Percentiles rank a stretch among this genome's conserved stretches.
Evolutionary conservation across 2,888 invertebrate genomes (phyloP).

Genomic region (Limnephilus auricula): DNA sequence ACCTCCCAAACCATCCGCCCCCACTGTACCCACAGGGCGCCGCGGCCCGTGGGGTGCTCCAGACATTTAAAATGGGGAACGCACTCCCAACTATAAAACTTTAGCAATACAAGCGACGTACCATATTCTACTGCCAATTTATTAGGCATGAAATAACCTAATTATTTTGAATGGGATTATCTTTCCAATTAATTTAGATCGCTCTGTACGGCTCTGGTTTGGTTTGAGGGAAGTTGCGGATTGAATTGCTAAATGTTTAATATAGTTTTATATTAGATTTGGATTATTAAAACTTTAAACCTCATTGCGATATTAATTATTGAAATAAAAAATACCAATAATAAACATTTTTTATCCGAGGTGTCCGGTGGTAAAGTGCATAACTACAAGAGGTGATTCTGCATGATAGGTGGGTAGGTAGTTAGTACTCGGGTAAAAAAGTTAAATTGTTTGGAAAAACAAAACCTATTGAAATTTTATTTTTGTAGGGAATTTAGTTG

Average conservation of each 20-base stretch:
- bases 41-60: conserved; percentile 51
- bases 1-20: conserved; percentile 56
- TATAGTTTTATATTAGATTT: neutral
- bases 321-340: too few species aligned
- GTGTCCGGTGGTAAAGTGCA: too few species aligned
- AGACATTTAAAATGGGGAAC: conserved; percentile 65
- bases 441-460: too few species aligned
- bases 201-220: neutral
- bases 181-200: conserved; percentile 61
- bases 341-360: too few species aligned
- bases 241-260: neutral
- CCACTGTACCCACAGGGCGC: conserved; percentile 15
- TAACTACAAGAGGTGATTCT: too few species aligned
- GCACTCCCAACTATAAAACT: conserved; percentile 63
- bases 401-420: too few species aligned
- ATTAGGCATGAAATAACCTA: conserved; percentile 64
- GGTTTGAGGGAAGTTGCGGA: neutral
- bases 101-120: conserved; percentile 60
- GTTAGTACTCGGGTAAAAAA: too few species aligned
- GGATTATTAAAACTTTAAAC: too few species aligned
- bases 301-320: too few species aligned
- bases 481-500: too few species aligned
- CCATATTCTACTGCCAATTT: conserved; percentile 64
- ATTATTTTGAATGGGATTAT: conserved; percentile 65
- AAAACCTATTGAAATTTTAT: too few species aligned